Base-by-base conservation (phyloP, 2,113 vertebrate species). In the Vicugna pacos region DNA sequence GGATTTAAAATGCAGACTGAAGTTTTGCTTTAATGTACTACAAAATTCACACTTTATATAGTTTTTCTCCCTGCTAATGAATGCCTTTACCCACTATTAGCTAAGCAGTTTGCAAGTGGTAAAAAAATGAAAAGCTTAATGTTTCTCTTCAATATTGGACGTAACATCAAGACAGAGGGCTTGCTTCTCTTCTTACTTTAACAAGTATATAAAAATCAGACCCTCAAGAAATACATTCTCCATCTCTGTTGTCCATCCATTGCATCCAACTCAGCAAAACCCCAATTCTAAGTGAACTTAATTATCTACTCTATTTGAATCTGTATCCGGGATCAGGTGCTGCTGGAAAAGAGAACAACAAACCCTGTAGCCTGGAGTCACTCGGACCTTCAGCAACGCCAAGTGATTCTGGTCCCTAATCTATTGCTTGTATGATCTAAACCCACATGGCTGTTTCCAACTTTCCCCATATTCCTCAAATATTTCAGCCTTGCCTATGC, bases 1-100 rank as follows among this genome's bases (percentile, higher is more conserved):
- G 73, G 91, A 83, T 92, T 91, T 87, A 75, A 93, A 97, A 87
- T 19, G 50, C 88, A 93, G 91, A 30, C 90, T 46, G 38, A 76
- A 48, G n/a, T 76, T 94, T 81, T 1, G 5, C 75, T 93, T 90
- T 87, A 94, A 93, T 79, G 84, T 32, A 72, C 52, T 81, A 35
- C 72, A 94, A 62, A 91, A 81, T 85, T 84, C 70, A 85, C 87
- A 77, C n/a, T 83, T 87, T 91, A 67, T 58, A 52, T 69, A 72
- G 52, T n/a, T 90, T 92, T 92, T 93, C 86, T 19, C 46, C 70
- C 38, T 70, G 22, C 9, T 93, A 83, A 67, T 76, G 92, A 97
- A 90, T 84, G 58, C 32, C 48, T 89, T 95, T 75, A 26, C n/a
- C n/a, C 30, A 81, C 77, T 93, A 97, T 93, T 80, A 87, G 58